These are phyloP conservation scores for Mionectes olivaceus DNA, from an alignment of 2,797 vertebrate species.

Conservation along the genomic window DNA sequence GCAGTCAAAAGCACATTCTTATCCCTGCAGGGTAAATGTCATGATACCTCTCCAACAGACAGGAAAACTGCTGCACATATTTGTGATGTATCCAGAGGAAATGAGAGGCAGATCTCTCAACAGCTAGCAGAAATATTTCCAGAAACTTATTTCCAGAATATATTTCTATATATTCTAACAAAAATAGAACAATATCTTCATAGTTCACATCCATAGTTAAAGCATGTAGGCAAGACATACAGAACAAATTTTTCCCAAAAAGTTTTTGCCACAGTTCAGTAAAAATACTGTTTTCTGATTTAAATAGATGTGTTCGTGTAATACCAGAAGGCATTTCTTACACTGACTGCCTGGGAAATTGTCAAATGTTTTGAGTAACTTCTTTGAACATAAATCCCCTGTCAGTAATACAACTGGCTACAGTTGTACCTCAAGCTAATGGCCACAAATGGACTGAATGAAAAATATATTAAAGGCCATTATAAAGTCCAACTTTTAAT, in stretches of 20 bases:
- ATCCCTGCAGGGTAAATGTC: neutral
- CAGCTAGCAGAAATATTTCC: neutral
- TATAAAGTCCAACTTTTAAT: conserved; percentile 42
- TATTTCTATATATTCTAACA: neutral
- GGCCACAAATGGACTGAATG: conserved; percentile 2
- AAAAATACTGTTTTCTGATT: neutral
- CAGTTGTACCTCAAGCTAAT: neutral
- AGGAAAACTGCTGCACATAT: neutral
- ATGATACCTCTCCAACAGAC: neutral
- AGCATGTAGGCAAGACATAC: neutral
- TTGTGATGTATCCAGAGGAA: neutral
- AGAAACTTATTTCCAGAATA: neutral
- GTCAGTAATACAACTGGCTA: neutral
- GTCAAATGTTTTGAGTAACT: neutral
- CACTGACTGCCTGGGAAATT: neutral
- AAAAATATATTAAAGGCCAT: conserved; percentile 27
- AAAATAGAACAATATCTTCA: neutral
- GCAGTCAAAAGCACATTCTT: neutral
- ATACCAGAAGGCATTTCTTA: neutral
- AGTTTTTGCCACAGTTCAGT: neutral
- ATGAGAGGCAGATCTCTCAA: neutral
- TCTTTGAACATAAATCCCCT: neutral
- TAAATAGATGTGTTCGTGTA: neutral
- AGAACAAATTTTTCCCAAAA: neutral
- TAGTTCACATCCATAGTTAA: neutral